phyloP scores from a whole-genome alignment of 2,797 vertebrate genomes.

The Anguilla obscura region DNA sequence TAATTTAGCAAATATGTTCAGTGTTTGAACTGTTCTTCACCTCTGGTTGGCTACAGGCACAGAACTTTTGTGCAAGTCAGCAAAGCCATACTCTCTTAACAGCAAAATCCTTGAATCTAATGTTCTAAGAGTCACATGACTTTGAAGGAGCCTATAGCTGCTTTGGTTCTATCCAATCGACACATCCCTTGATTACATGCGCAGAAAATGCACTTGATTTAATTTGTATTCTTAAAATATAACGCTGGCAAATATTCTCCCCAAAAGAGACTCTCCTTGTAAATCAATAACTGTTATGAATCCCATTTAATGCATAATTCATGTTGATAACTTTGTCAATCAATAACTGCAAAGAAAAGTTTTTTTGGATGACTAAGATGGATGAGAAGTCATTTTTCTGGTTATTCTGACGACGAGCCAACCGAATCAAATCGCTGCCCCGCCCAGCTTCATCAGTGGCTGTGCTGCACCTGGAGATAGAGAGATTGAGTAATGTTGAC shows the following conservation, averaged over 20 bases:
- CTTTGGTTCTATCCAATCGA: background rate
- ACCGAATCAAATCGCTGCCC: background rate
- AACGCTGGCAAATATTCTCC: too few species aligned
- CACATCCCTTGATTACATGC: background rate
- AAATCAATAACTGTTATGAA: slow-evolving; percentile 15
- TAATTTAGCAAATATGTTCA: too few species aligned
- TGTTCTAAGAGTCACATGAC: background rate
- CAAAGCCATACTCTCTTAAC: too few species aligned
- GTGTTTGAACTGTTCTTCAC: too few species aligned
- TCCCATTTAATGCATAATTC: background rate
- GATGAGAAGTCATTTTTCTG: background rate
- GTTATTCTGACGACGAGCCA: background rate
- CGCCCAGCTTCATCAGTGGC: background rate
- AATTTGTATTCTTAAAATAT: too few species aligned
- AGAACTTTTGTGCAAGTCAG: too few species aligned
- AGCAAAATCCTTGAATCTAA: too few species aligned
- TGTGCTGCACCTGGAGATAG: background rate
- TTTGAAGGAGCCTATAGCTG: background rate
- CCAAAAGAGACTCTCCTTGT: too few species aligned
- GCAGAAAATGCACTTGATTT: background rate
- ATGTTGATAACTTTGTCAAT: background rate
- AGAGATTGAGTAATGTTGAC: background rate
- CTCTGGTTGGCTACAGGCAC: too few species aligned
- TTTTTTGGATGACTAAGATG: background rate
- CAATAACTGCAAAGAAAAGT: background rate